These are phyloP conservation scores for Lycocerus yunnanus DNA, from an alignment of 2,888 invertebrate species.

Conservation along the genomic window DNA sequence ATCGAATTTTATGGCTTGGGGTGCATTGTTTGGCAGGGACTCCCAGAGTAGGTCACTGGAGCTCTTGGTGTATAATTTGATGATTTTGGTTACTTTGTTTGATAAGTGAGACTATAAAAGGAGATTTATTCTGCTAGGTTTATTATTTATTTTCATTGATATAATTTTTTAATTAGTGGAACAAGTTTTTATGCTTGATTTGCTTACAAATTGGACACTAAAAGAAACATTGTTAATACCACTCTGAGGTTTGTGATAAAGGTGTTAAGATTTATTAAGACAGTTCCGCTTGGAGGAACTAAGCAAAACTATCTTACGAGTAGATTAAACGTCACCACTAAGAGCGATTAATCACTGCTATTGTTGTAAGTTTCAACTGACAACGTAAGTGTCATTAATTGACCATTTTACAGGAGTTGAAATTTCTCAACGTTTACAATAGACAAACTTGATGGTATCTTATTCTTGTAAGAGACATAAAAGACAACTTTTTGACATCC, in stretches of 20 bases:
- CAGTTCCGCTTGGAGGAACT: constrained; percentile 30
- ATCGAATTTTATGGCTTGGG: constrained; percentile 35
- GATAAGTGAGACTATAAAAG: constrained; percentile 7
- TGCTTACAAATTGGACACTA: neutral
- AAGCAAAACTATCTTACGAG: constrained; percentile 28
- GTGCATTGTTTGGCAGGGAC: constrained; percentile 29
- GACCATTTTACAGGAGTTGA: constrained; percentile 30
- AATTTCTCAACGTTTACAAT: constrained; percentile 34
- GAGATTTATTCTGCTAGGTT: constrained; percentile 1
- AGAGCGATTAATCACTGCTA: constrained; percentile 38
- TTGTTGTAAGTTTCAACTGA: constrained; percentile 40
- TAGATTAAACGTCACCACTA: constrained; percentile 29
- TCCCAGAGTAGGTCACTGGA: constrained; percentile 46
- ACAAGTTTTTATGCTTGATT: neutral
- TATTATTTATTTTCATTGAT: neutral
- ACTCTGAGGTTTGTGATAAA: constrained; percentile 3
- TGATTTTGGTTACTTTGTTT: constrained; percentile 21
- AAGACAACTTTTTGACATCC: neutral
- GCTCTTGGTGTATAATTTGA: constrained; percentile 31
- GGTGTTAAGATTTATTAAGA: constrained; percentile 36
- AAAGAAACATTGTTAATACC: neutral
- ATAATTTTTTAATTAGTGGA: neutral
- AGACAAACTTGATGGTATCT: neutral
- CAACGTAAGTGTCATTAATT: constrained; percentile 36
- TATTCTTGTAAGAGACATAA: constrained; percentile 1